These are phyloP conservation scores for Spisula subtruncata DNA, from an alignment of 2,888 invertebrate species.

Conservation along the genomic window DNA sequence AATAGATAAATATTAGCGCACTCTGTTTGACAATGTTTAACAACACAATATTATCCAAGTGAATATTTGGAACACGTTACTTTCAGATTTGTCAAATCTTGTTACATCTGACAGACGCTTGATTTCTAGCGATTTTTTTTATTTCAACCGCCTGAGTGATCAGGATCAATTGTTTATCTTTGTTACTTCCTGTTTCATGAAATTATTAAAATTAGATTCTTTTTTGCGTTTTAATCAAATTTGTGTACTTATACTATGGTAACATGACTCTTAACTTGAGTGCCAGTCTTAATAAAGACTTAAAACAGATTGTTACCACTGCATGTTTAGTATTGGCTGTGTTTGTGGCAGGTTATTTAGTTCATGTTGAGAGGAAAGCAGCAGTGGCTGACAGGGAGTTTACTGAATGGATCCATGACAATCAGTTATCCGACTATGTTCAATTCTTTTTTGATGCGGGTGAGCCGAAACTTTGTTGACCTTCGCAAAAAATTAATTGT, in stretches of 20 bases:
- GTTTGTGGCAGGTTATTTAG: conserved; percentile 57
- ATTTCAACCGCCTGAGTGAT: conserved; percentile 25
- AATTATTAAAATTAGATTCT: background rate
- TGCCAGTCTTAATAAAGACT: conserved; percentile 9
- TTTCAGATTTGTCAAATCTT: conserved; percentile 11
- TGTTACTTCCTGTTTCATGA: conserved; percentile 62
- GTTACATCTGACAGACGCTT: conserved; percentile 15
- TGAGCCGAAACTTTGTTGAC: background rate
- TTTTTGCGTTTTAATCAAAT: background rate
- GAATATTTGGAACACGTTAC: background rate
- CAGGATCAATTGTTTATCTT: conserved; percentile 64
- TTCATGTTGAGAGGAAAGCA: conserved; percentile 59
- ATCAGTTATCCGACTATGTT: conserved; percentile 43
- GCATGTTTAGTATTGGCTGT: conserved; percentile 53
- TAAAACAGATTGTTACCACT: conserved; percentile 48
- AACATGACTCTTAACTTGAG: background rate
- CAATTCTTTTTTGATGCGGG: conserved; percentile 48
- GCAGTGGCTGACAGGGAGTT: conserved; percentile 64
- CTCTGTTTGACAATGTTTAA: background rate
- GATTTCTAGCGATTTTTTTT: background rate
- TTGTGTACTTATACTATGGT: background rate
- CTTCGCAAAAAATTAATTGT: background rate
- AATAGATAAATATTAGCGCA: background rate
- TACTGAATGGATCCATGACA: conserved; percentile 61
- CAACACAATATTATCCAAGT: background rate